Conservation (phyloP, 1,140 invertebrate genomes). For the Harlomillsia oculata region DNA sequence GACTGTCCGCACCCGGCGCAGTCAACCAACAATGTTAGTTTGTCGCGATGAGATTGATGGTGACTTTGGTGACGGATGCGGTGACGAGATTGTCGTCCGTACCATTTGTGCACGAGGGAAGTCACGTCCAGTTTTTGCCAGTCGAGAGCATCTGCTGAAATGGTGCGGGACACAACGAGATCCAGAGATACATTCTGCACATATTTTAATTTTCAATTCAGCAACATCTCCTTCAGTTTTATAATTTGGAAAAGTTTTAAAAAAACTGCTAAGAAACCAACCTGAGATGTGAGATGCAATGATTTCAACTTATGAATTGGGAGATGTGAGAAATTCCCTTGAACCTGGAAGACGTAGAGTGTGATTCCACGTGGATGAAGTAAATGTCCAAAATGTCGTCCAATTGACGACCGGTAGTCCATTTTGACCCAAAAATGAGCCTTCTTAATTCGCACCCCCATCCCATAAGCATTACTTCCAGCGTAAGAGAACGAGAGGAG, state of each 20-base stretch:
- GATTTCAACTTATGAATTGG: background rate
- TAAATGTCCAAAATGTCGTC: slow-evolving; percentile 38
- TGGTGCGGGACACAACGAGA: slow-evolving; percentile 50
- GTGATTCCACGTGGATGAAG: slow-evolving; percentile 26
- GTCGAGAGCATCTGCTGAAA: slow-evolving; percentile 56
- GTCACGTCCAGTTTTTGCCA: slow-evolving; percentile 83
- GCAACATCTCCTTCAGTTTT: background rate
- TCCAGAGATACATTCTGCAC: slow-evolving; percentile 37
- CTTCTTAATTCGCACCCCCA: slow-evolving; percentile 55
- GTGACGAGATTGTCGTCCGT: slow-evolving; percentile 37
- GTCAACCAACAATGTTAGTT: slow-evolving; percentile 67
- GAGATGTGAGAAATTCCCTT: slow-evolving; percentile 30
- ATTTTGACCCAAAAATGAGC: slow-evolving; percentile 66
- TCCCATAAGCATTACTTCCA: slow-evolving; percentile 41
- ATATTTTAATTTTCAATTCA: background rate
- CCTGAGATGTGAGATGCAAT: slow-evolving; percentile 21
- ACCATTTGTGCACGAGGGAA: slow-evolving; percentile 62
- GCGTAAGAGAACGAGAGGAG: slow-evolving; percentile 69
- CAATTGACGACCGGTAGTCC: slow-evolving; percentile 47
- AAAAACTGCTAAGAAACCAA: background rate
- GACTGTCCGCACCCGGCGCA: slow-evolving; percentile 67
- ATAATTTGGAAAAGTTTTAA: too few relatives aligned
- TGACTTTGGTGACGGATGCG: slow-evolving; percentile 29
- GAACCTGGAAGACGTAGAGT: slow-evolving; percentile 35
- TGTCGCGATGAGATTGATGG: slow-evolving; percentile 44